Base-by-base conservation (phyloP, 2,888 invertebrate species). In the Drosophila austrosaltans region DNA sequence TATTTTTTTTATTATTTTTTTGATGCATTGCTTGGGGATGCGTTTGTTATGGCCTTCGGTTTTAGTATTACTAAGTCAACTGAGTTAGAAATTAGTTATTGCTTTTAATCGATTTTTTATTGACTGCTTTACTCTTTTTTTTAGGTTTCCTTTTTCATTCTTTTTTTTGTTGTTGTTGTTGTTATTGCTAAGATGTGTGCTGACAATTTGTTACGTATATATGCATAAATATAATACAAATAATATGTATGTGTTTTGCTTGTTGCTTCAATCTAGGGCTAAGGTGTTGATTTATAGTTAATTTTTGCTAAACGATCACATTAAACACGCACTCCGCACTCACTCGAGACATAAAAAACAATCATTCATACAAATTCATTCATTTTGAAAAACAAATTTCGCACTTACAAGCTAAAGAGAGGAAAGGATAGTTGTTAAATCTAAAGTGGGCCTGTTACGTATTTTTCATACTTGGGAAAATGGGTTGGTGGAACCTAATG, bases 261-360 rank as follows among this genome's bases (percentile, higher is more conserved):
- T 68, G 59, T 22, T 32, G 42, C 81, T 83, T 86, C 83, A 53
- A 63, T 59, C 71, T 80, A 88, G 65, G 72, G 36, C 36, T 77
- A 86, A 82, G 81, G 79, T 76, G 81, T 78, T 57, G 48, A 22
- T 56, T 77, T 83, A 88, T 69, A 88, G 81, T 88, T 84, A 84
- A 84, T 84, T 89, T 85, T 85, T 89, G 82, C 85, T 85, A 85
- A 89, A 85, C 87, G 85, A 85, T 85, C 85, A 85, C 85, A 85
- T 78, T 87, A 62, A 73, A 70, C 77, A 77, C 60, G 59, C 68
- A 66, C 66, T 54, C 72, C 44, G 32, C 74, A 66, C 70, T 69
- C 77, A 70, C 61, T 25, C 48, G 25, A 22, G 48, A 48, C 63
- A 57, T 63, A 69, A 36, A 40, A 61, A 16, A 44, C 57, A 74